Evolutionary conservation across 2,888 invertebrate genomes (phyloP), one percentile per base, ranked within the genome.

Genomic region (Hirtodrosophila histrioides): DNA sequence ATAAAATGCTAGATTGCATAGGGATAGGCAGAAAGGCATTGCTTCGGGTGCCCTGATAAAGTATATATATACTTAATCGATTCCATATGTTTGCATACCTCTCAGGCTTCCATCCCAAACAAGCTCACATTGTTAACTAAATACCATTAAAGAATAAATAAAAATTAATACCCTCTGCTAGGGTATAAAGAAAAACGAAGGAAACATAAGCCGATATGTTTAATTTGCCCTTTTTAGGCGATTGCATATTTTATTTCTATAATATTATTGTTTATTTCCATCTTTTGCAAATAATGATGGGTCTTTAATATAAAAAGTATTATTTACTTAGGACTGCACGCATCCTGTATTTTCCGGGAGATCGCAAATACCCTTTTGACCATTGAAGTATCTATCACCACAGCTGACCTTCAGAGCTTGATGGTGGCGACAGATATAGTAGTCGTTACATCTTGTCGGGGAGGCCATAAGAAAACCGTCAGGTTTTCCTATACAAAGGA

Each of bases 311-410:
- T 17, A 17, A 17, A 23, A 29, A 35, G 11, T 33, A 23, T 9
- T 4, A 1, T 4, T 39, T 37, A 24, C 24, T 63, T 73, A 75
- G 6, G 65, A 65, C 41, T 71, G 86, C 23, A 77, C 60, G 29
- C 89, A 88, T 35, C 70, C 72, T 1, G 82, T 82, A 51, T 89
- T 86, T 61, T 86, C 77, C 1, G 88, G 89, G 10, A 82, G 60
- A 81, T 89, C 89, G 48, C 89, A 89, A 41, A 72, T 72, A 24
- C 87, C 88, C 60, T 80, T 88, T 33, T 71, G 54, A 0, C 80
- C 82, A 17, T 89, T 89, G 60, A 86, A 89, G 64, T 84, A 82
- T 33, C 69, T 76, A 1, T 75, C 69, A 4, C 89, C 89, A 35
- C 89, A 89, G 67, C 75, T 86, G 5, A 80, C 64, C 45, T 60